Evolutionary conservation across 2,888 invertebrate species (phyloP).

Genomic region (Lampropteryx suffumata): DNA sequence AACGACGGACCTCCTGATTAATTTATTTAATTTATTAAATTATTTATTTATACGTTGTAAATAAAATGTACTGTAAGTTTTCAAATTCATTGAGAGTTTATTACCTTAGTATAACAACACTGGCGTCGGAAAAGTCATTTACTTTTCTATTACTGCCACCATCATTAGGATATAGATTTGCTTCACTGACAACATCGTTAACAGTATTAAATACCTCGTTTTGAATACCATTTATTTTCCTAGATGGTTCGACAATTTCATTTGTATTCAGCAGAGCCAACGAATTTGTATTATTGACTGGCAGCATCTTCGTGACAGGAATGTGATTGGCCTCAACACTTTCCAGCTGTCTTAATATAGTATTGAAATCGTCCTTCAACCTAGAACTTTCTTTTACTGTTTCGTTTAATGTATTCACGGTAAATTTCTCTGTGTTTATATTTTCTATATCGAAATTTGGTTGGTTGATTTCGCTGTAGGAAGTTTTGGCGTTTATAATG

Average conservation of each 20-base stretch:
- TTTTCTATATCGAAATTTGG: conserved; percentile 39
- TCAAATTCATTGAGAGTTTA: conserved; percentile 50
- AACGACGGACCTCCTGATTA: conserved; percentile 71
- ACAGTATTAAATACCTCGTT: conserved; percentile 2
- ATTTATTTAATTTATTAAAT: conserved; percentile 73
- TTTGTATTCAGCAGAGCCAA: conserved; percentile 19
- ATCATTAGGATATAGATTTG: not conserved
- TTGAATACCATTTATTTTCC: not conserved
- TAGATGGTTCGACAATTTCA: conserved; percentile 11
- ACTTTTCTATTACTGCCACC: not conserved
- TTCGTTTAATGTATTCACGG: conserved; percentile 26
- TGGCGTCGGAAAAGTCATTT: conserved; percentile 13
- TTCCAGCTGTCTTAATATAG: conserved; percentile 33
- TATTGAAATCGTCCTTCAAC: conserved; percentile 19
- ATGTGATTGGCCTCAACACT: conserved; percentile 32
- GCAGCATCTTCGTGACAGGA: conserved; percentile 28
- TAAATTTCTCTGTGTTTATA: conserved; percentile 40
- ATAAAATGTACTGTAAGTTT: conserved; percentile 74
- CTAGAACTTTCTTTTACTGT: conserved; percentile 11
- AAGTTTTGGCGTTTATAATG: conserved; percentile 39
- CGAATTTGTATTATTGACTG: conserved; percentile 24
- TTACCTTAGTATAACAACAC: conserved; percentile 34
- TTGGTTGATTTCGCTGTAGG: conserved; percentile 15
- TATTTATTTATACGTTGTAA: conserved; percentile 71
- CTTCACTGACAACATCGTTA: not conserved